Evolutionary conservation across 1,140 invertebrate genomes (phyloP).

Genomic region (Tetramorium simillimum): DNA sequence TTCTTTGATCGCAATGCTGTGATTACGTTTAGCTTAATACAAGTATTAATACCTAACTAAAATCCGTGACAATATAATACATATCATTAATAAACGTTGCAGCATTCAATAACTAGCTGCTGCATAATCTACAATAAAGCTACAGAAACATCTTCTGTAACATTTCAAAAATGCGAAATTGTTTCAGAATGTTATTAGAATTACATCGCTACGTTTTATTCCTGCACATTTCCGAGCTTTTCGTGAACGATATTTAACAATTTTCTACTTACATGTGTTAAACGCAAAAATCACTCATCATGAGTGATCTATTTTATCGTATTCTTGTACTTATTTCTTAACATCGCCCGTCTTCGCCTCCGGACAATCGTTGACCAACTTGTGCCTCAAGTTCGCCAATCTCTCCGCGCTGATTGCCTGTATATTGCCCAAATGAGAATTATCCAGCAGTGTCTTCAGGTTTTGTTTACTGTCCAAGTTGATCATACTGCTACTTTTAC

Average conservation of each 20-base stretch:
- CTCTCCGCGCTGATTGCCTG: constrained; percentile 78
- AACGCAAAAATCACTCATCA: constrained; percentile 27
- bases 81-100: constrained; percentile 26
- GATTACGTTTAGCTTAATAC: constrained; percentile 11
- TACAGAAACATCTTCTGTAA: background rate
- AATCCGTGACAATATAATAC: background rate
- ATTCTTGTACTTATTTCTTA: constrained; percentile 48
- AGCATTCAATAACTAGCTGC: background rate
- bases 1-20: background rate
- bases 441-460: constrained; percentile 72
- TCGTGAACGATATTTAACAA: constrained; percentile 12
- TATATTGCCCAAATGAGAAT: constrained; percentile 75
- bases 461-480: constrained; percentile 78
- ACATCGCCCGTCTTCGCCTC: constrained; percentile 2
- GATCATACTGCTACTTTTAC: constrained; percentile 81
- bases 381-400: constrained; percentile 76
- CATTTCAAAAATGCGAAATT: background rate
- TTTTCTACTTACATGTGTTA: constrained; percentile 23
- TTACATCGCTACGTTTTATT: background rate
- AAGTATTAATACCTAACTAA: constrained; percentile 26
- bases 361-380: constrained; percentile 73
- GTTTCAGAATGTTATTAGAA: constrained; percentile 1
- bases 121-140: background rate
- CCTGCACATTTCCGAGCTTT: background rate
- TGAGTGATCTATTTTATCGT: constrained; percentile 53